Base-by-base conservation (phyloP, 92 coral and sea anemone genomes). In the Porites evermanni region DNA sequence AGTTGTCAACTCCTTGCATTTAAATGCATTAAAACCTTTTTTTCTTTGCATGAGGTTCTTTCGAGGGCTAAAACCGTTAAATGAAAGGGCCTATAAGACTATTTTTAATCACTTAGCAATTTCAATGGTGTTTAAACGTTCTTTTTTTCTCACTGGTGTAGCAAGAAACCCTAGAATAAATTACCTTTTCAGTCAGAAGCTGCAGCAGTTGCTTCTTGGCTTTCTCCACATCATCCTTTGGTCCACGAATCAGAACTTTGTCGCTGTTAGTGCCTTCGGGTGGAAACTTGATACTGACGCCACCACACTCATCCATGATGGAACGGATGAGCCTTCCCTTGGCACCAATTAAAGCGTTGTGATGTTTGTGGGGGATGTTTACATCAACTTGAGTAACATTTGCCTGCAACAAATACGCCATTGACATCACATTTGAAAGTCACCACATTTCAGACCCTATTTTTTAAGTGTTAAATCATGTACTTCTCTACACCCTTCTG, bases 291-390 rank as follows among this genome's bases (percentile, higher is more conserved):
- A 97, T 95, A 64, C 93, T 92, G 18, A 97, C 97, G 0, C 99
- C 99, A n/a, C 99, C 99, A 78, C 99, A 97, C 7, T 97, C 99
- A 53, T 97, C 99, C 98, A 97, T 97, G 87, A 97, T 93, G 13
- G 99, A 95, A 53, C 99, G 97, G 70, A 97, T 95, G 70, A 97
- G 91, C 29, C 99, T 93, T 6, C 99, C 99, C 65, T 97, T 95
- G 63, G 99, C 97, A 21, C 99, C 99, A 67, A 97, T 97, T 74
- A 97, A 91, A 0, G 98, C 93, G 84, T 95, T 97, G 95, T 97
- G 99, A 72, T 91, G 91, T 60, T 95, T 97, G 60, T 90, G 91
- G 8, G 99, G 97, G 64, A 97, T 89, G 38, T 75, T 82, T 53
- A 93, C 81, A 83, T 95, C 98, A 18, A 90, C 50, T 69, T 93